phyloP scores from a whole-genome alignment of 2,113 vertebrate genomes.

The Stigmatopora nigra region DNA sequence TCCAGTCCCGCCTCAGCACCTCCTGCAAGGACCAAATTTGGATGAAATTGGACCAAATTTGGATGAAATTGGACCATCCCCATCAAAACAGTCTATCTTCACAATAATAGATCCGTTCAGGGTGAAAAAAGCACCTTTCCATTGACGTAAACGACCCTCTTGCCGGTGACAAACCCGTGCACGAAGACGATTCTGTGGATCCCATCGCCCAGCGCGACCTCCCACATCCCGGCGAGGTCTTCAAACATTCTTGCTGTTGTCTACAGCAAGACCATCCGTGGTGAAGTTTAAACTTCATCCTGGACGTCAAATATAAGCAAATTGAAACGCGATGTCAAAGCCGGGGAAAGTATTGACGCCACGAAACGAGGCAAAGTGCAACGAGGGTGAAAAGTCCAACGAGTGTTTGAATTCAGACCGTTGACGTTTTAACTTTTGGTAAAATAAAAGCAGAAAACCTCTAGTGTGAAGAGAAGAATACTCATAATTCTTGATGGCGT shows the following conservation, averaged over 20 bases:
- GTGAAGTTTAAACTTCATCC: neutral
- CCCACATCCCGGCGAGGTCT: constrained; percentile 94
- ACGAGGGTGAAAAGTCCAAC: neutral
- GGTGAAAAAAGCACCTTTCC: constrained; percentile 78
- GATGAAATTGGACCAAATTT: neutral
- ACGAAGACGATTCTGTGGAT: constrained; percentile 98
- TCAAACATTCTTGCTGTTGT: constrained; percentile 74
- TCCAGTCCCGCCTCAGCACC: constrained; percentile 88
- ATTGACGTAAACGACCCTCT: constrained; percentile 87
- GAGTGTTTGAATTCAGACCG: neutral
- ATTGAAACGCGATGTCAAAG: neutral
- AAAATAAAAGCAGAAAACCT: neutral
- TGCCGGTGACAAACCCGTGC: constrained; percentile 96
- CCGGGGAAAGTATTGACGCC: rapidly evolving
- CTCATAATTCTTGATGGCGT: neutral
- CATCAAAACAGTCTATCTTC: neutral
- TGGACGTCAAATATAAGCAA: neutral
- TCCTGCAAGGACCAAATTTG: constrained; percentile 66
- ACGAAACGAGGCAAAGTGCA: constrained; percentile 6
- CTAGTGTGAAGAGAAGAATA: no score
- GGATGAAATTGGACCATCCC: neutral
- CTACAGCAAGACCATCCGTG: neutral
- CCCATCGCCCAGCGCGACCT: constrained; percentile 92
- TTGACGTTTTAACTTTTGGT: neutral
- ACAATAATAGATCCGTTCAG: neutral